A percentile compares a stretch with the other conserved stretches of the same genome.
These are phyloP conservation scores for Crematogaster levior DNA, from an alignment of 2,888 invertebrate species.

Conservation along the genomic window DNA sequence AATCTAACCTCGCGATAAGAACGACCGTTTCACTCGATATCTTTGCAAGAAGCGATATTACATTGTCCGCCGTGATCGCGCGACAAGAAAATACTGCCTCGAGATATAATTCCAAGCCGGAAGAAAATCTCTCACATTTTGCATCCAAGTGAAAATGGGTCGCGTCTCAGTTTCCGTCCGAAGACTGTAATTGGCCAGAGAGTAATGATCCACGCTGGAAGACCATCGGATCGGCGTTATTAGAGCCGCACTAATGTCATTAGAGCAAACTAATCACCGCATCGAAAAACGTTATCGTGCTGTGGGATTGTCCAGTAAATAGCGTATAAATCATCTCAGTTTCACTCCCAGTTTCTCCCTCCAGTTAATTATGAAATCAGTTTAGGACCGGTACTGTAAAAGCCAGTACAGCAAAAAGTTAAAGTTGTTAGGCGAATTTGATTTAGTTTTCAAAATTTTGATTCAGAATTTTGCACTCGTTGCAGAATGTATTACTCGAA, in stretches of 20 bases:
- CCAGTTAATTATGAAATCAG: neutral
- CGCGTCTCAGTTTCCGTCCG: conserved; percentile 24
- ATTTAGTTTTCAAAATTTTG: neutral
- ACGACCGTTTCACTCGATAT: neutral
- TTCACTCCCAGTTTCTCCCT: neutral
- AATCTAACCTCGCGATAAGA: neutral
- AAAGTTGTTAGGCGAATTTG: neutral
- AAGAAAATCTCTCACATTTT: conserved; percentile 27
- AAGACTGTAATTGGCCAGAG: conserved; percentile 58
- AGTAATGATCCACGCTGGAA: conserved; percentile 55
- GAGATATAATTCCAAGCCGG: conserved; percentile 22
- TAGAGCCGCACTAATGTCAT: conserved; percentile 57
- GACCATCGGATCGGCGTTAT: conserved; percentile 56
- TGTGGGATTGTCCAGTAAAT: neutral
- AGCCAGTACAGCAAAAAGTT: neutral
- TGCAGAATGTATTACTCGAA: neutral
- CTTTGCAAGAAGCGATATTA: neutral
- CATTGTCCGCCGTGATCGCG: neutral
- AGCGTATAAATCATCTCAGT: neutral
- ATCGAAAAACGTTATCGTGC: conserved; percentile 41
- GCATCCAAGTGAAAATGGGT: conserved; percentile 38
- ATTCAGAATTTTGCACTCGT: neutral
- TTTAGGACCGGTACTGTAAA: neutral
- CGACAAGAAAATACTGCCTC: neutral
- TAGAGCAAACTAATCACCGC: conserved; percentile 30